Evolutionary conservation across 2,888 invertebrate species (phyloP).

Genomic region (Gastracanthus pulcherrimus): DNA sequence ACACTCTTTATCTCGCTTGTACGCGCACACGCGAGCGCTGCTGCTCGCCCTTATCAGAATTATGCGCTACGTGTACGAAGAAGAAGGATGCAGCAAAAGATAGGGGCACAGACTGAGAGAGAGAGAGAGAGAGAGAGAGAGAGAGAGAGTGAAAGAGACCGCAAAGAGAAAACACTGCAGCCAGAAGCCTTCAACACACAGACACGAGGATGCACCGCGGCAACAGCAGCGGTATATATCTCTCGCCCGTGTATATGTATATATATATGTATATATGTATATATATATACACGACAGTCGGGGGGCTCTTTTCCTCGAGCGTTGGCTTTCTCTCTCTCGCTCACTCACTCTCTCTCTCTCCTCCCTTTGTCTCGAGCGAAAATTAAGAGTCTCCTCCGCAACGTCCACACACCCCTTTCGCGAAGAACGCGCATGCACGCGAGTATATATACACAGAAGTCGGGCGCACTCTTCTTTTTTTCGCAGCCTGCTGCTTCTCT

Average conservation of each 20-base stretch:
- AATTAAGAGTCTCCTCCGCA: constrained; percentile 73
- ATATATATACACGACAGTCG: background rate
- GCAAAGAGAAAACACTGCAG: constrained; percentile 39
- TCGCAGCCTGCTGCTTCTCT: background rate
- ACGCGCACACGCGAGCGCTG: background rate
- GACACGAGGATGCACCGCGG: constrained; percentile 12
- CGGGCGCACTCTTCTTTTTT: background rate
- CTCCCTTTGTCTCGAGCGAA: constrained; percentile 65
- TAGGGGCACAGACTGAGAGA: background rate
- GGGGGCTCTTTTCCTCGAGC: constrained; percentile 46
- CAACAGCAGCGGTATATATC: too few species aligned
- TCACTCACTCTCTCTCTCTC: constrained; percentile 62
- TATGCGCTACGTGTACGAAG: background rate
- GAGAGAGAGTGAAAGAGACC: constrained; percentile 10
- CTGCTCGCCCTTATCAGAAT: constrained; percentile 33
- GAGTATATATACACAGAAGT: background rate
- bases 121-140: background rate
- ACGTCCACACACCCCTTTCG: constrained; percentile 36
- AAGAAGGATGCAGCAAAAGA: constrained; percentile 7
- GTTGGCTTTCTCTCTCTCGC: constrained; percentile 61
- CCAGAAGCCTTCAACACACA: background rate
- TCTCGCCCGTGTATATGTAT: background rate
- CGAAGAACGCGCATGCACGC: constrained; percentile 41
- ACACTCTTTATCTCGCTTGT: background rate
- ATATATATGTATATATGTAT: too few species aligned